Evolutionary conservation across 2,888 invertebrate genomes (phyloP).

Genomic region (Chydorus sphaericus): DNA sequence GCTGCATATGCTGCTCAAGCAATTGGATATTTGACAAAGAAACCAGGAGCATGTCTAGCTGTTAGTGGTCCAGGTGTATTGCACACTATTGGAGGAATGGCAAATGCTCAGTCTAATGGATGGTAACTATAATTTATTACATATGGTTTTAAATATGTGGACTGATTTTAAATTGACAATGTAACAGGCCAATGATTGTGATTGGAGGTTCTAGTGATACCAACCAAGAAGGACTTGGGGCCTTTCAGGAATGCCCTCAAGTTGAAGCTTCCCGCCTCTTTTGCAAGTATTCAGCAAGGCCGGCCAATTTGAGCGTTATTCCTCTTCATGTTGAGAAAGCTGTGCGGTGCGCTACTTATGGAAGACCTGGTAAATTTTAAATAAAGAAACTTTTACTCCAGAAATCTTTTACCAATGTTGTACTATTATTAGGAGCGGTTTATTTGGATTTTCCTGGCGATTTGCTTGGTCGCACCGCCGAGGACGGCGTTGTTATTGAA

Average conservation of each 20-base stretch:
- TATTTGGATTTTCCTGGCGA: slow-evolving; percentile 90
- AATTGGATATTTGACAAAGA: slow-evolving; percentile 78
- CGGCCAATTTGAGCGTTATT: slow-evolving; percentile 63
- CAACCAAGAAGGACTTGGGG: slow-evolving; percentile 88
- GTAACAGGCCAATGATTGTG: slow-evolving; percentile 61
- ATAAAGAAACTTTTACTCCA: not conserved
- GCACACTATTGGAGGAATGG: slow-evolving; percentile 86
- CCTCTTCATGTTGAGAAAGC: slow-evolving; percentile 87
- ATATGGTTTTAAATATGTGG: slow-evolving; percentile 3
- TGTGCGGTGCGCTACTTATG: slow-evolving; percentile 62
- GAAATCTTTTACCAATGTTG: not conserved
- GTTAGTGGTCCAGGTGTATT: slow-evolving; percentile 92
- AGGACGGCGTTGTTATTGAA: slow-evolving; percentile 25
- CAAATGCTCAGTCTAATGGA: slow-evolving; percentile 89
- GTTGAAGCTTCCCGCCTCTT: slow-evolving; percentile 75
- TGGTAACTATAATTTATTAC: slow-evolving; percentile 40
- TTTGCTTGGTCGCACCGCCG: slow-evolving; percentile 41
- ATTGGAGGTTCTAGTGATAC: slow-evolving; percentile 81
- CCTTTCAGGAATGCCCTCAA: slow-evolving; percentile 89
- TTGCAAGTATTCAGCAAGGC: slow-evolving; percentile 81
- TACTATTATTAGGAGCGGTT: slow-evolving; percentile 37
- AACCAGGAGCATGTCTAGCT: slow-evolving; percentile 75
- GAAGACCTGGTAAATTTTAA: slow-evolving; percentile 54
- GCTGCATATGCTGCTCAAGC: slow-evolving; percentile 96
- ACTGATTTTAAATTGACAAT: slow-evolving; percentile 9